phyloP scores from a whole-genome alignment of 2,797 vertebrate genomes.

The Gephyroberyx darwinii region DNA sequence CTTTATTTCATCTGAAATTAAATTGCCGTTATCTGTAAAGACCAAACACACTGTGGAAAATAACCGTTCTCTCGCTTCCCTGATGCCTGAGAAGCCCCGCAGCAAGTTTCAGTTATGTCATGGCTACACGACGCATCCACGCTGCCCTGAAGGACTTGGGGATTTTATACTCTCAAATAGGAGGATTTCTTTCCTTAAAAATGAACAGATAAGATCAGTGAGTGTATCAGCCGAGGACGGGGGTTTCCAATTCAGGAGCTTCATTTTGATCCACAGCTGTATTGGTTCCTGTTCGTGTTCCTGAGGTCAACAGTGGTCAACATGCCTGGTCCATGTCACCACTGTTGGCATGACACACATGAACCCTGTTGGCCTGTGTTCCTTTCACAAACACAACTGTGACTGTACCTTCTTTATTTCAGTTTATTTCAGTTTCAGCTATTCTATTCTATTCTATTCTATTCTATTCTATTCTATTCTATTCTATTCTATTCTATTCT shows the following conservation, averaged over 20 bases:
- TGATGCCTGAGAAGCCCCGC: constrained; percentile 1
- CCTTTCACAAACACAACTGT: too few relatives aligned
- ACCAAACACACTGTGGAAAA: background rate
- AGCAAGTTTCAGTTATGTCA: constrained; percentile 43
- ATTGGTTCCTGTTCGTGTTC: constrained; percentile 13
- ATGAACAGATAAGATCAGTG: background rate
- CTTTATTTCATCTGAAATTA: background rate
- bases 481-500: too few relatives aligned
- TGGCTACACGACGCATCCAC: background rate
- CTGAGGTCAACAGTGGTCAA: constrained; percentile 13
- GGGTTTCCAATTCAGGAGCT: background rate
- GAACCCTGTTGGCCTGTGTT: constrained; percentile 7
- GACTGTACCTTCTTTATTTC: background rate
- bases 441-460: background rate
- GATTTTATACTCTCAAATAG: background rate
- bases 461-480: too few relatives aligned
- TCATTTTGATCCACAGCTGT: background rate
- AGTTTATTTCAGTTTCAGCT: too few relatives aligned
- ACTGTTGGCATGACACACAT: constrained; percentile 23
- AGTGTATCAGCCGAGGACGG: too few relatives aligned
- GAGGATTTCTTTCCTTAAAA: too few relatives aligned
- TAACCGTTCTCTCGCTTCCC: background rate
- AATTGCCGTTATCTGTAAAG: background rate
- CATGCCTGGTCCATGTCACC: constrained; percentile 3
- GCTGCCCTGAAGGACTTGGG: background rate